Evolutionary conservation across 1,140 invertebrate genomes (phyloP).

Genomic region (Atta texana): DNA sequence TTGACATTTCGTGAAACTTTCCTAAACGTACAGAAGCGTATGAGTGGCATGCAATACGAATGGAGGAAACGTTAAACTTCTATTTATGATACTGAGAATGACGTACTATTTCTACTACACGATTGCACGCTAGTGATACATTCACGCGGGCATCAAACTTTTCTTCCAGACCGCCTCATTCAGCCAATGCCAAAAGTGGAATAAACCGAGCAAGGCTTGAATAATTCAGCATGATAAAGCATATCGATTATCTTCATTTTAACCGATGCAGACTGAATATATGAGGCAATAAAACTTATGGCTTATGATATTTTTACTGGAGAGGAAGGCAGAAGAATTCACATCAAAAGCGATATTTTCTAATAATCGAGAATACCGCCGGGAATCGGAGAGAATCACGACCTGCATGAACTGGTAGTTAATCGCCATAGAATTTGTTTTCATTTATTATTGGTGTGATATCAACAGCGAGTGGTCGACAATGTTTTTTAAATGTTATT

Average conservation of each 20-base stretch:
- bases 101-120: neutral
- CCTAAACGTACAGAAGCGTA: neutral
- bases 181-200: conserved; percentile 37
- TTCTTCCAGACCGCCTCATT: conserved; percentile 18
- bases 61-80: neutral
- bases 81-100: neutral
- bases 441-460: conserved; percentile 19
- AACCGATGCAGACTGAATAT: conserved; percentile 10
- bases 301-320: conserved; percentile 40
- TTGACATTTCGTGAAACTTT: neutral
- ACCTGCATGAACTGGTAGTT: neutral
- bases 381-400: conserved; percentile 15
- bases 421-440: conserved; percentile 2
- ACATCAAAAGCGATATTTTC: neutral
- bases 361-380: neutral
- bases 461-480: neutral
- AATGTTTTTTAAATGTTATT: neutral
- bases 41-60: neutral
- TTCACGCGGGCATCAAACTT: conserved; percentile 19
- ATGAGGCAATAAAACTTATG: conserved; percentile 38
- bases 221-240: conserved; percentile 34
- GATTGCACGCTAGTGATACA: conserved; percentile 7
- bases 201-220: conserved; percentile 32
- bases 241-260: conserved; percentile 56
- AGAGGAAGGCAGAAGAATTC: neutral